These are phyloP conservation scores for Pipistrellus kuhlii DNA, from an alignment of 2,797 vertebrate genomes.

Conservation along the genomic window DNA sequence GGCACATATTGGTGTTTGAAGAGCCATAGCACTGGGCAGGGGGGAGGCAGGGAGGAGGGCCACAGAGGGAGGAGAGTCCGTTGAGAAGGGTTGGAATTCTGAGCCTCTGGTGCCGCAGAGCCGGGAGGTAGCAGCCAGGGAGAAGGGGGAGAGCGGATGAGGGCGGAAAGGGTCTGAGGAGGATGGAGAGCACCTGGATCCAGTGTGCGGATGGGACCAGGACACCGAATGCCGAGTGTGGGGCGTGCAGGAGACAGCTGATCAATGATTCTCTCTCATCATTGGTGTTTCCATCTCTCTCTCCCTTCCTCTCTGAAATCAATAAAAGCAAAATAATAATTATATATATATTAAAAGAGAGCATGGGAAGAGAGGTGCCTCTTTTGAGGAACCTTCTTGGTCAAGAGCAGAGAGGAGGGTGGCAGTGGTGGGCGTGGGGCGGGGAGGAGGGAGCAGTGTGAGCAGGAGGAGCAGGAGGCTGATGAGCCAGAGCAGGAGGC, in stretches of 20 bases:
- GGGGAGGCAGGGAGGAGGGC: no score
- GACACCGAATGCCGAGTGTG: background rate
- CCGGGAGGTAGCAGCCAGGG: background rate
- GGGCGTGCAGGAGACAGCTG: no score
- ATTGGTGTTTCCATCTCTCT: no score
- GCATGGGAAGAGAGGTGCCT: background rate
- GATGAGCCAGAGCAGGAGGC: background rate
- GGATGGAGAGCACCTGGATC: background rate
- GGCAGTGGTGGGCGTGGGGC: background rate
- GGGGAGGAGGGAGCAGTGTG: background rate
- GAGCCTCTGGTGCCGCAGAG: background rate
- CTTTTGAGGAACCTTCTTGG: background rate
- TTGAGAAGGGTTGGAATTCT: background rate
- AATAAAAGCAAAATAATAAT: no score
- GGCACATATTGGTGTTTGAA: background rate
- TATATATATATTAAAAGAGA: background rate
- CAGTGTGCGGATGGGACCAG: background rate
- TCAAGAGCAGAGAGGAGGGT: background rate
- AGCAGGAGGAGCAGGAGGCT: background rate
- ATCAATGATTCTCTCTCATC: no score
- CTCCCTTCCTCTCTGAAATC: no score
- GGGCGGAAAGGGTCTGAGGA: background rate
- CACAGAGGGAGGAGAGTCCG: fast-evolving
- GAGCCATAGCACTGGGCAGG: background rate
- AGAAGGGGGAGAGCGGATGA: background rate